Conservation (phyloP, 2,888 invertebrate genomes). For the Scaptomyza polygonia region DNA sequence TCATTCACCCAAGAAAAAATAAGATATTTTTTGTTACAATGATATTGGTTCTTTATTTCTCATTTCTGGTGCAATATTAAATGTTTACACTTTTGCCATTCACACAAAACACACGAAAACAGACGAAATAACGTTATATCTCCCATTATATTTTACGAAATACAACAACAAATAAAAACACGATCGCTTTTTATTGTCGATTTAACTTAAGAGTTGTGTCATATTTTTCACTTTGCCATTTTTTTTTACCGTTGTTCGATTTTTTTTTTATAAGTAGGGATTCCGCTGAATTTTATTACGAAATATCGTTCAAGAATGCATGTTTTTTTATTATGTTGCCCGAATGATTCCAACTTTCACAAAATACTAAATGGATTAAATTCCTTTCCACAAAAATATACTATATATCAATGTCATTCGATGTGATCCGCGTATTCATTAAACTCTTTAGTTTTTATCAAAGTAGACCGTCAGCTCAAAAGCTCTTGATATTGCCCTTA, state of each 20-base stretch:
- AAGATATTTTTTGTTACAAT: constrained; percentile 22
- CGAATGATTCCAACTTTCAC: too few relatives aligned
- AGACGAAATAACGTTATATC: constrained; percentile 13
- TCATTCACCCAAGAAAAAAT: constrained; percentile 23
- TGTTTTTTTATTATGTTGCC: not conserved
- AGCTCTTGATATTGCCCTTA: too few relatives aligned
- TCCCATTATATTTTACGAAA: not conserved
- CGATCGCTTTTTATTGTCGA: constrained; percentile 1
- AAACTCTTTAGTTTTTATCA: not conserved
- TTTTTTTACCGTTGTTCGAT: constrained; percentile 11
- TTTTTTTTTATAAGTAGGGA: constrained; percentile 1
- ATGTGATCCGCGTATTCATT: not conserved
- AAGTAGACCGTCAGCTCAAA: constrained; percentile 22
- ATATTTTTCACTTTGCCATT: not conserved
- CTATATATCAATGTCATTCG: not conserved
- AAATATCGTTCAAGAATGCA: not conserved
- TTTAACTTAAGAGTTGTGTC: constrained; percentile 9
- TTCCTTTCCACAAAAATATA: not conserved
- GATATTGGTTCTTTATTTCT: constrained; percentile 12
- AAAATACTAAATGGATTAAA: not conserved
- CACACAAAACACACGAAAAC: constrained; percentile 19
- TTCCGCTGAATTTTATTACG: constrained; percentile 10
- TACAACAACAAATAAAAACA: constrained; percentile 13
- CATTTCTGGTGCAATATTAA: constrained; percentile 73
- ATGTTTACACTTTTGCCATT: constrained; percentile 27